Evolutionary conservation across 2,797 vertebrate species (phyloP), one percentile per base, ranked within the genome.

Genomic region (Sparidentex hasta): DNA sequence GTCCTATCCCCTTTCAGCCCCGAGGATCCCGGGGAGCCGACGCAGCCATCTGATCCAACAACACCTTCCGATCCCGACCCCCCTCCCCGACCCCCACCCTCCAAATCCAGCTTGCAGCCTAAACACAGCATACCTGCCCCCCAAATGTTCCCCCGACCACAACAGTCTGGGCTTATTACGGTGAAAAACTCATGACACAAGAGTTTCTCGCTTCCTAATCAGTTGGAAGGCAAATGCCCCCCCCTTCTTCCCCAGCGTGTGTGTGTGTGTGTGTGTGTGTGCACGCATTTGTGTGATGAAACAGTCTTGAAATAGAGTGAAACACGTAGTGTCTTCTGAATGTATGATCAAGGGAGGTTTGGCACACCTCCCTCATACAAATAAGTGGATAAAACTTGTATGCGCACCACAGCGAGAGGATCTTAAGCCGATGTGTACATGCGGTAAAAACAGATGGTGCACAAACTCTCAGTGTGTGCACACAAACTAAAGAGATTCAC

Each of bases 231-330:
- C 84, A 87, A 77, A 72, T 33, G 0, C 29, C 74, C 70, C 74
- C 74, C 27, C 27, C 21, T 52, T 29, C 47, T 55, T 20, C 76
- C 78, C 59, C 41, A 12, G 69, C 72, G 74, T 56, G 29, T 33
- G 29, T 27, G 25, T 27, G 25, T 41, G 38, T 7, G 27, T 41
- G 38, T 7, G 23, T 71, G 70, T 68, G 73, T 38, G 67, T 71
- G 80, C 46, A 43, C 55, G 52, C 58, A 48, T 83, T 68, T 62
- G 79, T 76, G 85, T 93, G 94, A 94, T 93, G 93, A 93, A 93
- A 94, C 82, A 88, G 70, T 83, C 81, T 76, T 89, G 92, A 94
- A 93, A 93, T 83, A 79, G 74, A 81, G 86, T 88, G 92, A 93
- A 94, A 94, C 79, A 27, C 29, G 18, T 63, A 64, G 76, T 67